A percentile compares a stretch with the other conserved stretches of the same genome.
Conservation (phyloP, 2,113 vertebrate species). For the Nicator chloris region DNA sequence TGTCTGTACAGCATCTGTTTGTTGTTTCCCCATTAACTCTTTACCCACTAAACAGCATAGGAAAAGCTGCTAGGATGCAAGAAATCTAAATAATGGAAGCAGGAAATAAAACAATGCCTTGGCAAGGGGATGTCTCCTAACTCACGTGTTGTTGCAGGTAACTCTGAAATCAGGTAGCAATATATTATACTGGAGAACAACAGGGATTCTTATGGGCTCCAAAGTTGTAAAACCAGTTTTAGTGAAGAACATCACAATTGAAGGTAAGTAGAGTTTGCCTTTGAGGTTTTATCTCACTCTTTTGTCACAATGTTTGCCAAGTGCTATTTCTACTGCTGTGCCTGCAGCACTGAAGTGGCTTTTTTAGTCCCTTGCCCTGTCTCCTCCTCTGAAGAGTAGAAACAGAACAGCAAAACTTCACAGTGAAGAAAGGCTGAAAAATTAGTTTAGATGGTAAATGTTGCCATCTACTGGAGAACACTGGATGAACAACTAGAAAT, state of each 20-base stretch:
- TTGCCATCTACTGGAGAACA: constrained; percentile 52
- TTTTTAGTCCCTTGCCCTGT: not conserved
- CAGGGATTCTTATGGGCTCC: constrained; percentile 85
- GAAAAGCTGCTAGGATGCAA: not conserved
- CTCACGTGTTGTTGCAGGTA: constrained; percentile 73
- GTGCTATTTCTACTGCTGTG: not conserved
- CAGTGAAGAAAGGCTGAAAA: not conserved
- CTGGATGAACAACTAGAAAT: not conserved
- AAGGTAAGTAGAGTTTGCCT: constrained; percentile 75
- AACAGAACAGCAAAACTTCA: not conserved
- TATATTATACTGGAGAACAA: constrained; percentile 96
- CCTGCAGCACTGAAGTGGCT: not conserved
- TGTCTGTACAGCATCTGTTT: not conserved
- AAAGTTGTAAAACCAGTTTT: constrained; percentile 92
- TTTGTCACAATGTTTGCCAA: not conserved
- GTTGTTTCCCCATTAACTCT: not conserved
- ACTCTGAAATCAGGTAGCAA: constrained; percentile 93
- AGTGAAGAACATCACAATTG: constrained; percentile 92
- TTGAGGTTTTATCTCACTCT: not conserved
- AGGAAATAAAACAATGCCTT: not conserved
- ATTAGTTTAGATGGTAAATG: not conserved
- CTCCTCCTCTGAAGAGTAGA: not conserved
- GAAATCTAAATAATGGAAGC: not conserved
- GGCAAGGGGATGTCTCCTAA: not conserved
- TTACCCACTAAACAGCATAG: not conserved